Percentiles rank a stretch among this genome's conserved stretches.
Conservation (phyloP, 2,888 invertebrate genomes). For the Zeuzera pyrina region DNA sequence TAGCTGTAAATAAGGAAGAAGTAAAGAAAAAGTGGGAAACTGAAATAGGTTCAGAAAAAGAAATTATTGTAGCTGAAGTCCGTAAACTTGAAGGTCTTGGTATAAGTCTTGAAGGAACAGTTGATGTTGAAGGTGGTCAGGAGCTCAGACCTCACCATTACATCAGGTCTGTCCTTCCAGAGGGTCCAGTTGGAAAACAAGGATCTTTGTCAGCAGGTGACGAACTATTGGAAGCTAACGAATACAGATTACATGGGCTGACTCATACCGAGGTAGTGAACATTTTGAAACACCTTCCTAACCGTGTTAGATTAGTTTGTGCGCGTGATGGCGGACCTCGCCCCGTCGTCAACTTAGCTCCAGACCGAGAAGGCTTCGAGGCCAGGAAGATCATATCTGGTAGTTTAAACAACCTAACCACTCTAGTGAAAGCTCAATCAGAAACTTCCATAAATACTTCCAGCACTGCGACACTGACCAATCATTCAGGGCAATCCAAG, state of each 20-base stretch:
- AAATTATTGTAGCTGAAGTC: conserved; percentile 93
- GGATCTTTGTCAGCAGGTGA: conserved; percentile 94
- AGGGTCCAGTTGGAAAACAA: conserved; percentile 96
- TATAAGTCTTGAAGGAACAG: conserved; percentile 98
- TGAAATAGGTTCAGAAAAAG: conserved; percentile 86
- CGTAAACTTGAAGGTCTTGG: conserved; percentile 95
- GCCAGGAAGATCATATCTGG: conserved; percentile 88
- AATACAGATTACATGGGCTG: conserved; percentile 90
- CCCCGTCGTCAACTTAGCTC: conserved; percentile 83
- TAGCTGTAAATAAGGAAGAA: conserved; percentile 71
- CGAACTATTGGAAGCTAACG: conserved; percentile 97
- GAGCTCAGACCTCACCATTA: conserved; percentile 99
- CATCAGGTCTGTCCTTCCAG: conserved; percentile 94
- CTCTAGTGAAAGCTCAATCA: conserved; percentile 93
- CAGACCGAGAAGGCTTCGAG: conserved; percentile 85
- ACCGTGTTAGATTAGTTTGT: conserved; percentile 92
- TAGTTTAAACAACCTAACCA: conserved; percentile 86
- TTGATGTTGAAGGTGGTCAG: conserved; percentile 97
- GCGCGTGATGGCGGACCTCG: conserved; percentile 81
- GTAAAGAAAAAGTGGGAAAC: conserved; percentile 85
- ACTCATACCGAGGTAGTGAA: conserved; percentile 97
- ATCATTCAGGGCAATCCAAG: conserved; percentile 77
- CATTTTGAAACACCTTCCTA: conserved; percentile 93
- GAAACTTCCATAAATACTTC: conserved; percentile 94
- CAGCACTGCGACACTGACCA: conserved; percentile 85